phyloP scores from a whole-genome alignment of 2,113 vertebrate species.

The Myocastor coypus region DNA sequence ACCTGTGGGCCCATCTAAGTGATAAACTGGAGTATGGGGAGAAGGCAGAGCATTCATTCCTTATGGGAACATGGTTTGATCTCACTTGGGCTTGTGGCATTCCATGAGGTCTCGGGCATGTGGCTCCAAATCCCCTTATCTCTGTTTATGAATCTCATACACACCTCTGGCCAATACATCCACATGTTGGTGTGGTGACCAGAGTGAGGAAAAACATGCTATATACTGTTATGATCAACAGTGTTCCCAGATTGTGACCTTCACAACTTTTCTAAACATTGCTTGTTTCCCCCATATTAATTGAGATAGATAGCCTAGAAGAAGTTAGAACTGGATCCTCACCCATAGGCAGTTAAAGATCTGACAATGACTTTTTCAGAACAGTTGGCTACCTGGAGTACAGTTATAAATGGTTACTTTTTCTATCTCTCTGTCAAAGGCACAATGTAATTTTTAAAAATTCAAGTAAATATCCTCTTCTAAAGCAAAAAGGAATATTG shows the following conservation, averaged over 20 bases:
- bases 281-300: neutral
- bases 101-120: neutral
- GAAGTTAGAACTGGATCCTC: neutral
- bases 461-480: too few species aligned
- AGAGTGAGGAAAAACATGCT: neutral
- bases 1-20: neutral
- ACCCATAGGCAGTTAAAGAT: neutral
- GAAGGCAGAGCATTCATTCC: neutral
- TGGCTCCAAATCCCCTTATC: neutral
- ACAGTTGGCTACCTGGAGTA: neutral
- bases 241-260: neutral
- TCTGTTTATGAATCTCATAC: neutral
- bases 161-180: neutral
- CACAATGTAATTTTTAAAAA: neutral
- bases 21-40: neutral
- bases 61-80: neutral
- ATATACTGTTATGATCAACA: neutral
- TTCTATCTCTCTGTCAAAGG: neutral
- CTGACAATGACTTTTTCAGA: neutral
- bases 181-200: neutral
- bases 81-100: neutral
- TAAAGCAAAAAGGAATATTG: too few species aligned
- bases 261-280: neutral
- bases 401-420: neutral
- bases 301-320: neutral